Conservation (phyloP, 2,797 vertebrate species). For the Betta splendens region DNA sequence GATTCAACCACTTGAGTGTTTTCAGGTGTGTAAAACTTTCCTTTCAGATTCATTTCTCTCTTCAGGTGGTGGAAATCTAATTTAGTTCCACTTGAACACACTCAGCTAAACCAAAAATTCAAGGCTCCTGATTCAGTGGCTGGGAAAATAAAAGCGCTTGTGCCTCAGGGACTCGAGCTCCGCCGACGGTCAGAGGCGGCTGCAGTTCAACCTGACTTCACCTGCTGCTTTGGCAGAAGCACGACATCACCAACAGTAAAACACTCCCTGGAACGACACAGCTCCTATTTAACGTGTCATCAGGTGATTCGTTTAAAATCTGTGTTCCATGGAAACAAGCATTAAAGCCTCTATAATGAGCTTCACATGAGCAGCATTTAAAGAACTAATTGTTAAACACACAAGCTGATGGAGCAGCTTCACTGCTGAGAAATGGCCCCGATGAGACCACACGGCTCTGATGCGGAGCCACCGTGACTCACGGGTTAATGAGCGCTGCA, state of each 20-base stretch:
- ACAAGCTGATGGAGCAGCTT: conserved; percentile 2
- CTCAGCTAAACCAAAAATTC: conserved; percentile 20
- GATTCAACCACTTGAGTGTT: background rate
- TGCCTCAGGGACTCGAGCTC: conserved; percentile 9
- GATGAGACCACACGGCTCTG: conserved; percentile 14
- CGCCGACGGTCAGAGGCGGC: conserved; percentile 4
- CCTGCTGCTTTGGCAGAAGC: conserved; percentile 1
- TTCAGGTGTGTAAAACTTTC: conserved; percentile 9
- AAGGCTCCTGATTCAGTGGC: conserved; percentile 21
- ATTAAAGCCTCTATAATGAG: background rate
- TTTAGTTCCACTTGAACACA: conserved; percentile 36
- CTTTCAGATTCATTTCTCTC: conserved; percentile 21
- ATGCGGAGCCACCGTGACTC: conserved; percentile 11
- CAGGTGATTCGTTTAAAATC: background rate
- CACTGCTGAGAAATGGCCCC: conserved; percentile 28
- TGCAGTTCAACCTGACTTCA: conserved; percentile 1
- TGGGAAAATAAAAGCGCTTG: conserved; percentile 21
- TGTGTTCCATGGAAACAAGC: background rate
- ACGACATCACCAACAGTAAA: too few relatives aligned
- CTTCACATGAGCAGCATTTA: conserved; percentile 27
- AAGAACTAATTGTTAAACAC: conserved; percentile 26
- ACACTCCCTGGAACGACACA: background rate
- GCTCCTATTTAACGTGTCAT: background rate
- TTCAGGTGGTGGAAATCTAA: conserved; percentile 38
- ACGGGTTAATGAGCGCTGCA: conserved; percentile 29